Evolutionary conservation across 2,113 vertebrate species (phyloP).

Genomic region (Anthoscopus minutus): DNA sequence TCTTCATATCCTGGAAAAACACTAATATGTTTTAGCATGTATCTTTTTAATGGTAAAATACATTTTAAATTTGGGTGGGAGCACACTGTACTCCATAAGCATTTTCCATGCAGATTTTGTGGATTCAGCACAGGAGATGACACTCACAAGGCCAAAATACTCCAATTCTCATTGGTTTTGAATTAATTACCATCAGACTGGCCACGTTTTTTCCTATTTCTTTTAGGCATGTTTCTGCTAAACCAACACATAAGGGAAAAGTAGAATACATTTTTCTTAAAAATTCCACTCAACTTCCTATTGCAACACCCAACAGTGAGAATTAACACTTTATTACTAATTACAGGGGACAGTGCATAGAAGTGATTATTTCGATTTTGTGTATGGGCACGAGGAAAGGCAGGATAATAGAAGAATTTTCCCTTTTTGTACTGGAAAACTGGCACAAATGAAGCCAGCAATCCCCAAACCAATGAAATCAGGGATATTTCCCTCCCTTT

Average conservation of each 20-base stretch:
- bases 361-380: accelerated
- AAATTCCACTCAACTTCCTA: not conserved
- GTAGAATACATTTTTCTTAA: not conserved
- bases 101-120: not conserved
- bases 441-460: not conserved
- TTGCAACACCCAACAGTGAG: not conserved
- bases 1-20: not conserved
- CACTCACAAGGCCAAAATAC: not conserved
- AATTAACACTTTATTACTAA: not conserved
- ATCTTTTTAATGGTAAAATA: not conserved
- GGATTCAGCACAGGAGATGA: not conserved
- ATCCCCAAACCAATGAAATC: not conserved
- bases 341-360: accelerated
- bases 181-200: not conserved
- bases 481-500: not conserved
- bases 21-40: not conserved
- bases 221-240: not conserved
- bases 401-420: not conserved
- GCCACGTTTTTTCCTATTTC: not conserved
- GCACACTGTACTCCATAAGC: not conserved
- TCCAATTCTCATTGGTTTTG: not conserved
- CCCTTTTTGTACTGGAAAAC: not conserved
- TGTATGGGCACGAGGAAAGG: not conserved
- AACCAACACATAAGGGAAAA: not conserved
- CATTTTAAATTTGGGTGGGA: not conserved